Evolutionary conservation across 1,140 invertebrate species (phyloP).

Genomic region (Harlomillsia oculata): DNA sequence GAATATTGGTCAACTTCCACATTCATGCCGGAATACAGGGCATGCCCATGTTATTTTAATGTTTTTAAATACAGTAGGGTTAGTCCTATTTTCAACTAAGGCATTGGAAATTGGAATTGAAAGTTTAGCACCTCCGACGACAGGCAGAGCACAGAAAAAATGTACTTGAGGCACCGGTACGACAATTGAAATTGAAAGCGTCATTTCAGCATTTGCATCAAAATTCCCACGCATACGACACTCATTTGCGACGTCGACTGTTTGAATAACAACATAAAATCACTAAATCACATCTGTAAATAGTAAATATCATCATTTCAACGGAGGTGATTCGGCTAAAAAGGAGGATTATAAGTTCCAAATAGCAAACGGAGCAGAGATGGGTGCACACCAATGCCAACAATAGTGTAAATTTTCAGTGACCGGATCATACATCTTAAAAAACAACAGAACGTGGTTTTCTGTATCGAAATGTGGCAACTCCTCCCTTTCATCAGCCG

Average conservation of each 20-base stretch:
- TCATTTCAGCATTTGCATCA: slow-evolving; percentile 56
- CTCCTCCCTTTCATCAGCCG: slow-evolving; percentile 63
- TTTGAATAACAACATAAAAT: background rate
- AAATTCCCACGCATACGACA: slow-evolving; percentile 41
- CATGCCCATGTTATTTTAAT: too few relatives aligned
- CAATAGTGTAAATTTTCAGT: slow-evolving; percentile 87
- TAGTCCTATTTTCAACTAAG: too few relatives aligned
- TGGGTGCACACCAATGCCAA: slow-evolving; percentile 81
- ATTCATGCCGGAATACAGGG: too few relatives aligned
- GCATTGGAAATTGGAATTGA: too few relatives aligned
- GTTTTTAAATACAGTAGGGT: too few relatives aligned
- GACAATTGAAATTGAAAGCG: too few relatives aligned
- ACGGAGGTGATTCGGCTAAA: too few relatives aligned
- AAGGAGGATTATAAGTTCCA: too few relatives aligned
- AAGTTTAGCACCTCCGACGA: too few relatives aligned
- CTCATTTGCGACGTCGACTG: slow-evolving; percentile 29
- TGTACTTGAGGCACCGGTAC: too few relatives aligned
- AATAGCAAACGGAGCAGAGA: slow-evolving; percentile 52
- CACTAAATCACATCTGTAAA: background rate
- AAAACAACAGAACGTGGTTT: slow-evolving; percentile 85
- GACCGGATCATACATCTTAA: slow-evolving; percentile 91
- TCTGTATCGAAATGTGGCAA: slow-evolving; percentile 85
- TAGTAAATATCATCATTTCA: slow-evolving; percentile 6
- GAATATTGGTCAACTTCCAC: too few relatives aligned
- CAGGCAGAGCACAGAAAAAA: too few relatives aligned